phyloP scores from a whole-genome alignment of 1,140 invertebrate genomes.

The Plectrocnemia conspersa region DNA sequence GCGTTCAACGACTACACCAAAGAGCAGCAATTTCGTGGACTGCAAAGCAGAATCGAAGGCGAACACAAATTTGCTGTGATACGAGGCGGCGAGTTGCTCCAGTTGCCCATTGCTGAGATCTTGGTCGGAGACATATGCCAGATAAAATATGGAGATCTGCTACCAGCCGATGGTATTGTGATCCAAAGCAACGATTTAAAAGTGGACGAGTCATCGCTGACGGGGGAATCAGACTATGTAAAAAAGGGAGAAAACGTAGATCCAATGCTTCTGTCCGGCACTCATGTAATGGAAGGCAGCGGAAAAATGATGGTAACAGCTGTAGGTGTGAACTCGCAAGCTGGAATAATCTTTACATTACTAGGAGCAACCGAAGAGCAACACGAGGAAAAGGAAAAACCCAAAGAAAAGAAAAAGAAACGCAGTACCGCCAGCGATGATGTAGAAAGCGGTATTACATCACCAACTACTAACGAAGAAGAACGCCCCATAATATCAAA shows the following conservation, averaged over 20 bases:
- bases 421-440: constrained; percentile 31
- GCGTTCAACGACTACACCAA: constrained; percentile 66
- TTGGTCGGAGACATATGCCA: constrained; percentile 70
- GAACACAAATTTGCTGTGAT: constrained; percentile 68
- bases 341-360: constrained; percentile 76
- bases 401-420: constrained; percentile 23
- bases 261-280: constrained; percentile 62
- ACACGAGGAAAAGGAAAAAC: constrained; percentile 40
- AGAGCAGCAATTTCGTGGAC: constrained; percentile 62
- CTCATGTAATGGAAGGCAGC: constrained; percentile 67
- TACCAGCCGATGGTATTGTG: constrained; percentile 67
- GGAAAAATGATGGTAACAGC: constrained; percentile 78
- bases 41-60: constrained; percentile 64
- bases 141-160: constrained; percentile 59
- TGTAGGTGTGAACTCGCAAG: constrained; percentile 78
- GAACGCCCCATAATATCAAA: constrained; percentile 23
- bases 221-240: constrained; percentile 70
- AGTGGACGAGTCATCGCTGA: constrained; percentile 68
- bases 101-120: constrained; percentile 59
- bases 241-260: constrained; percentile 60
- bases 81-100: constrained; percentile 53
- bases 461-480: constrained; percentile 27
- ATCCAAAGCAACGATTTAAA: constrained; percentile 70
- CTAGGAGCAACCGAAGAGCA: constrained; percentile 46
- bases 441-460: constrained; percentile 23